phyloP scores from a whole-genome alignment of 2,797 vertebrate genomes.

The Oreochromis grahami region DNA sequence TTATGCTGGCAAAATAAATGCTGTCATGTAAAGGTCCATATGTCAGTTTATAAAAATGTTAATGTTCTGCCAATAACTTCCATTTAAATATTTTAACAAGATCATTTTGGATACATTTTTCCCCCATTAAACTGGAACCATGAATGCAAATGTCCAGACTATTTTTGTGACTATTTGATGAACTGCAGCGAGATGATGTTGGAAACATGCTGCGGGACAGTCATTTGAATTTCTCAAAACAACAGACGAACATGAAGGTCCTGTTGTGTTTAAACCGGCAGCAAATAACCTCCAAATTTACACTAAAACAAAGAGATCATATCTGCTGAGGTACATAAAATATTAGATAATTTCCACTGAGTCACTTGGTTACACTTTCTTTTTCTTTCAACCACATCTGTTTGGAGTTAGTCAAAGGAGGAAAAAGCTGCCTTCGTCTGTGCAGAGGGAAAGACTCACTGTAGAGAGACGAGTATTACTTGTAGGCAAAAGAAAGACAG shows the following conservation, averaged over 20 bases:
- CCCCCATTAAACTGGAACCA: accelerated
- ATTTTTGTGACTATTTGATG: neutral
- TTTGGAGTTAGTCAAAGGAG: neutral
- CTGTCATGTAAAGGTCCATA: neutral
- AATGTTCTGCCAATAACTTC: neutral
- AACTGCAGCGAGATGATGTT: neutral
- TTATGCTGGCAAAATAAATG: neutral
- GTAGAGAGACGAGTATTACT: neutral
- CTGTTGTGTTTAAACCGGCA: neutral
- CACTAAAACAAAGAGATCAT: neutral
- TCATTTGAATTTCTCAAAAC: neutral
- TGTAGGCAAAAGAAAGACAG: neutral
- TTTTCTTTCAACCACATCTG: neutral
- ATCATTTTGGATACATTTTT: neutral
- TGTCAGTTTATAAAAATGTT: neutral
- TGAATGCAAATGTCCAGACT: neutral
- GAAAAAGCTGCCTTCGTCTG: neutral
- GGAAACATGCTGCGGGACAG: neutral
- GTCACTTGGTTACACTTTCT: neutral
- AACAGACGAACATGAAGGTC: neutral
- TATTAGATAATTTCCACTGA: neutral
- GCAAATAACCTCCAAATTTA: neutral
- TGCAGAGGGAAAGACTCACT: neutral
- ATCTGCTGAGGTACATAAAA: neutral
- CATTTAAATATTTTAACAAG: neutral